phyloP scores from a whole-genome alignment of 1,140 invertebrate genomes.

The Macrotrachela quadricornifera region DNA sequence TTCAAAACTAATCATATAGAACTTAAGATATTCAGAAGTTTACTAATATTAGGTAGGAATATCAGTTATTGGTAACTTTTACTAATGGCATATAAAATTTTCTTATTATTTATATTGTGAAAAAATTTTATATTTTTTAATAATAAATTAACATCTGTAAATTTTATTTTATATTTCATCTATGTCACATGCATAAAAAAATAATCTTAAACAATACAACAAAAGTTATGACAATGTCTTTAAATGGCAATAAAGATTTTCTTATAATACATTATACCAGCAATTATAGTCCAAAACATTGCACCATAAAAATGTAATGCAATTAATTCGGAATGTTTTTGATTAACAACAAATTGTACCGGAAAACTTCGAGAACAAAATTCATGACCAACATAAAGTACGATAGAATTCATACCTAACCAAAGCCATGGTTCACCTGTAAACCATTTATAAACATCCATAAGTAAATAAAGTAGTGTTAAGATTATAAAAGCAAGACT shows the following conservation, averaged over 20 bases:
- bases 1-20: no score
- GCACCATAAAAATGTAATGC: slow-evolving; percentile 57
- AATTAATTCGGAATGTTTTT: slow-evolving; percentile 45
- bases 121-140: no score
- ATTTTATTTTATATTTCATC: no score
- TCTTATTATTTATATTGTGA: no score
- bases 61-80: no score
- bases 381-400: slow-evolving; percentile 60
- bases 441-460: slow-evolving; percentile 56
- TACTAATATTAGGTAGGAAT: no score
- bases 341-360: slow-evolving; percentile 38
- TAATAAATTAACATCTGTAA: no score
- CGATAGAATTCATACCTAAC: slow-evolving; percentile 64
- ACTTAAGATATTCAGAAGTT: no score
- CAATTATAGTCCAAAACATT: slow-evolving; percentile 52
- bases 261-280: slow-evolving; percentile 44
- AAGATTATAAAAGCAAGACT: slow-evolving; percentile 47
- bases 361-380: slow-evolving; percentile 54
- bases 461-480: slow-evolving; percentile 47
- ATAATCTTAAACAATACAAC: background rate
- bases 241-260: slow-evolving; percentile 44
- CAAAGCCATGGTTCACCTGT: slow-evolving; percentile 56
- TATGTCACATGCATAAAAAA: no score
- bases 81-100: no score
- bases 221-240: slow-evolving; percentile 12